These are phyloP conservation scores for Metopolophium dirhodum DNA, from an alignment of 1,140 invertebrate genomes.

Conservation along the genomic window DNA sequence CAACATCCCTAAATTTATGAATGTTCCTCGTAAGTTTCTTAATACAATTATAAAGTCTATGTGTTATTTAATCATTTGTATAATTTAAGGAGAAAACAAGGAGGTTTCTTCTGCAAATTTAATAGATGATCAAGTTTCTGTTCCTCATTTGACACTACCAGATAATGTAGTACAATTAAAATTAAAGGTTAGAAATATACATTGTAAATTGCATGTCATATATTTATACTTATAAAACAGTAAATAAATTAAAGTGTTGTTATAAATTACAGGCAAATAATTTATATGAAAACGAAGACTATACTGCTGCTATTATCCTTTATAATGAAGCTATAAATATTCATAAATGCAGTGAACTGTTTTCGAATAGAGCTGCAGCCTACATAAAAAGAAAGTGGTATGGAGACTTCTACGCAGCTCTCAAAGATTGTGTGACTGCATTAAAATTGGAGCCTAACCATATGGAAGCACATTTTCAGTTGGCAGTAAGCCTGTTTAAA, in stretches of 20 bases:
- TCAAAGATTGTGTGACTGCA: conserved; percentile 75
- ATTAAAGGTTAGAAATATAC: conserved; percentile 62
- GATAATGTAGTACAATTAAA: conserved; percentile 69
- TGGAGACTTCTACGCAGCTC: conserved; percentile 78
- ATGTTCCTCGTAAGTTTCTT: not conserved
- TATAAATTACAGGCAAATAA: conserved; percentile 73
- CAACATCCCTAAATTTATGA: conserved; percentile 58
- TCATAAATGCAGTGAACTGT: conserved; percentile 76
- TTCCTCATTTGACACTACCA: conserved; percentile 62
- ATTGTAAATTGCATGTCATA: too few species aligned
- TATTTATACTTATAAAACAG: too few species aligned
- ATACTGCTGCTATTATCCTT: conserved; percentile 75
- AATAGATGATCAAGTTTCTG: not conserved
- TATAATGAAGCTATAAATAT: conserved; percentile 80
- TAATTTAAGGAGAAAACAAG: conserved; percentile 48
- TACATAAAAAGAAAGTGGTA: conserved; percentile 89
- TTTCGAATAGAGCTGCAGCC: conserved; percentile 86
- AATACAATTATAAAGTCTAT: not conserved
- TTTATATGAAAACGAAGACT: conserved; percentile 76
- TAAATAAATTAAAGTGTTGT: not conserved
- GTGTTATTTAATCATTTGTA: not conserved
- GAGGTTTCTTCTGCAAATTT: conserved; percentile 14
- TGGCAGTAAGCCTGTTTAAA: conserved; percentile 73
- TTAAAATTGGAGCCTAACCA: conserved; percentile 74
- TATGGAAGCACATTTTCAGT: conserved; percentile 75